Evolutionary conservation across 1,140 invertebrate species (phyloP).

Genomic region (Drosophila lacertosa): DNA sequence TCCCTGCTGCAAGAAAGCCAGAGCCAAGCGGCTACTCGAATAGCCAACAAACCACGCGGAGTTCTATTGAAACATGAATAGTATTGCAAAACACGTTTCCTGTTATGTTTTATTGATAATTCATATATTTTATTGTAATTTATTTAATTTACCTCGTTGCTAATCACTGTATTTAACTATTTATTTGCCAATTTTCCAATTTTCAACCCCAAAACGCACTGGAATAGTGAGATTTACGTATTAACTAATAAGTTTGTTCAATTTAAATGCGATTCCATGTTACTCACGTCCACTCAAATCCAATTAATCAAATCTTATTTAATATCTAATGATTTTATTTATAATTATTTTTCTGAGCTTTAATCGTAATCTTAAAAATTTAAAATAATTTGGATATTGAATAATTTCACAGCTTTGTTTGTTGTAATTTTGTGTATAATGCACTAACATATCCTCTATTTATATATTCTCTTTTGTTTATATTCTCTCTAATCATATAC

Average conservation of each 20-base stretch:
- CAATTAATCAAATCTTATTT: slow-evolving; percentile 37
- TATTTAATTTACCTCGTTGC: slow-evolving; percentile 50
- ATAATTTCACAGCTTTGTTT: slow-evolving; percentile 16
- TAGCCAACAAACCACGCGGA: slow-evolving; percentile 40
- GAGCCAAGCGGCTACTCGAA: slow-evolving; percentile 29
- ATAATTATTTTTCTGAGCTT: slow-evolving; percentile 27
- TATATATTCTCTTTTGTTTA: slow-evolving; percentile 6
- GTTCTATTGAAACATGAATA: slow-evolving; percentile 63
- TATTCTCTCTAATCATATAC: slow-evolving; percentile 25
- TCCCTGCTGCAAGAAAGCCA: slow-evolving; percentile 45
- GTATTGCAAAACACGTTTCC: slow-evolving; percentile 69
- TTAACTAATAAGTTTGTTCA: slow-evolving; percentile 34
- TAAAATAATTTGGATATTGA: slow-evolving; percentile 12
- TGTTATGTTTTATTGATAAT: slow-evolving; percentile 40
- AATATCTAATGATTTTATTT: slow-evolving; percentile 50
- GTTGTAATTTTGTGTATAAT: slow-evolving; percentile 38
- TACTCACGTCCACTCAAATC: slow-evolving; percentile 73
- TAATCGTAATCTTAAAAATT: slow-evolving; percentile 13
- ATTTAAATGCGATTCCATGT: slow-evolving; percentile 58
- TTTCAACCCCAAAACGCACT: slow-evolving; percentile 30
- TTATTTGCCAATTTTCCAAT: slow-evolving; percentile 59
- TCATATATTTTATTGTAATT: slow-evolving; percentile 58
- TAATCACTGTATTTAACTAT: slow-evolving; percentile 63
- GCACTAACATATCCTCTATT: slow-evolving; percentile 13
- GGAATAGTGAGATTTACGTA: slow-evolving; percentile 24